A percentile compares a stretch with the other conserved stretches of the same genome.
Conservation (phyloP, 2,888 invertebrate genomes). For the Tachina fera region DNA sequence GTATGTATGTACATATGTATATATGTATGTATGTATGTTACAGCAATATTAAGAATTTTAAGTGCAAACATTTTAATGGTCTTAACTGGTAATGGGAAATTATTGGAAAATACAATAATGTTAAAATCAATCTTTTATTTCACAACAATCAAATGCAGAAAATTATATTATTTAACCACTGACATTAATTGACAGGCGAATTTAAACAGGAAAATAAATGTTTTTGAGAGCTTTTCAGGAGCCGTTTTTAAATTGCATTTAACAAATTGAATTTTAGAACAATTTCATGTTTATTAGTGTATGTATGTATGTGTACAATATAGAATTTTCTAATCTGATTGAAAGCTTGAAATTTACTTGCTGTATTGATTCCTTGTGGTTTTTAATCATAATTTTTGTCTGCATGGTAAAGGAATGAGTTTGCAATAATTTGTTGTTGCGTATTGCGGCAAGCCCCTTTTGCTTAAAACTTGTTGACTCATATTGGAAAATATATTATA, state of each 20-base stretch:
- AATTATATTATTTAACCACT: constrained; percentile 8
- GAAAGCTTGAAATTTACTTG: background rate
- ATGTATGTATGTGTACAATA: background rate
- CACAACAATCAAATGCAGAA: constrained; percentile 30
- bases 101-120: background rate
- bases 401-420: background rate
- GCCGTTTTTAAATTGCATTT: background rate
- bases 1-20: no score
- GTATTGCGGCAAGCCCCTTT: background rate
- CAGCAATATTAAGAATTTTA: no score
- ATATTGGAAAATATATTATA: constrained; percentile 12
- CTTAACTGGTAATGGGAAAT: no score
- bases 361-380: background rate
- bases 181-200: constrained; percentile 42
- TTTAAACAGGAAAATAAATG: constrained; percentile 33
- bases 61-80: no score
- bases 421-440: constrained; percentile 15
- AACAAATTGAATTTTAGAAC: background rate
- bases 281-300: no score
- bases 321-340: background rate
- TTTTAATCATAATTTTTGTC: background rate
- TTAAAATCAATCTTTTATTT: background rate
- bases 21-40: no score
- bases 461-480: constrained; percentile 21
- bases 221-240: background rate